These are phyloP conservation scores for Wasmannia auropunctata DNA, from an alignment of 1,140 invertebrate genomes.

Conservation along the genomic window DNA sequence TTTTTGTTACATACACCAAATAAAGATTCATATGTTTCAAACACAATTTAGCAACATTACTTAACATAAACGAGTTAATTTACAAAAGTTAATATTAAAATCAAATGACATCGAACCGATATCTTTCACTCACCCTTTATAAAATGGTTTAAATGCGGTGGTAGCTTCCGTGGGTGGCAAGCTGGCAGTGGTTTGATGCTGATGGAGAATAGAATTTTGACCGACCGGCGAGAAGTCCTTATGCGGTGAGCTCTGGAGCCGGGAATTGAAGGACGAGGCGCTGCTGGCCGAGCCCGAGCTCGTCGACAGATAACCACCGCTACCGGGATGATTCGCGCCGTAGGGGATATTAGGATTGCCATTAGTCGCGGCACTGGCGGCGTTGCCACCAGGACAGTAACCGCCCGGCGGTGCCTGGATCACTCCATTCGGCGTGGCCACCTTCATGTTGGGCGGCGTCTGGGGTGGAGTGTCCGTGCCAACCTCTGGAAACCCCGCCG, in stretches of 20 bases:
- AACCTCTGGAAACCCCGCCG: slow-evolving; percentile 91
- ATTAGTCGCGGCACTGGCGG: slow-evolving; percentile 71
- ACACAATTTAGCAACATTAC: background rate
- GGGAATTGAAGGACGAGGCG: slow-evolving; percentile 84
- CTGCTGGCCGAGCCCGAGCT: slow-evolving; percentile 84
- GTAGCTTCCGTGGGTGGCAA: slow-evolving; percentile 85
- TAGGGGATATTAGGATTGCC: slow-evolving; percentile 81
- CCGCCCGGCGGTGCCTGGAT: slow-evolving; percentile 86
- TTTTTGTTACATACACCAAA: background rate
- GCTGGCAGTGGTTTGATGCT: slow-evolving; percentile 83
- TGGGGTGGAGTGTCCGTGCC: slow-evolving; percentile 96
- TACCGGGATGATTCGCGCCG: slow-evolving; percentile 83
- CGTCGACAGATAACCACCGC: slow-evolving; percentile 85
- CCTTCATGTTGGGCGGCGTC: slow-evolving; percentile 96
- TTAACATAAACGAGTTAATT: background rate
- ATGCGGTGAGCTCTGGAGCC: slow-evolving; percentile 86
- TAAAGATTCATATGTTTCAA: background rate
- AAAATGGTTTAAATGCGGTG: slow-evolving; percentile 94
- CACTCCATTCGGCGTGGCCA: slow-evolving; percentile 90
- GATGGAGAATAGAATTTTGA: slow-evolving; percentile 83
- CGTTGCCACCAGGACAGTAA: slow-evolving; percentile 85
- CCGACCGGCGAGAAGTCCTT: slow-evolving; percentile 85
- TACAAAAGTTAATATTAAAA: too few relatives aligned
- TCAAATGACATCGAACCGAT: background rate
- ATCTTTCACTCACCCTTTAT: slow-evolving; percentile 90